These are phyloP conservation scores for Morinoia aosen DNA, from an alignment of 2,888 invertebrate genomes.

Conservation along the genomic window DNA sequence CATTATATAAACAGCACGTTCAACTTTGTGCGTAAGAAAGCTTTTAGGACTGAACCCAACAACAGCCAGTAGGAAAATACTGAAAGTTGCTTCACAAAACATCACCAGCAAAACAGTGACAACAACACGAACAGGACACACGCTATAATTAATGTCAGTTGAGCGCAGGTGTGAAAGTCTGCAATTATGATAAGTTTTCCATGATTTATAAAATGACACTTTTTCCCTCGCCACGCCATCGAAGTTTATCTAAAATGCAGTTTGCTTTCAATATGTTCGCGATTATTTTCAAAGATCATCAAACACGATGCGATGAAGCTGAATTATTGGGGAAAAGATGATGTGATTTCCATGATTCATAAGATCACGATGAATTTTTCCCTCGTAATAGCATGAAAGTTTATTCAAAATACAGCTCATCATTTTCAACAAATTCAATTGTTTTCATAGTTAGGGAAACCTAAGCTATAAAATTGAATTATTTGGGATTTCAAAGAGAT, in stretches of 20 bases:
- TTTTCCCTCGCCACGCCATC: background rate
- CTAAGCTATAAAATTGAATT: background rate
- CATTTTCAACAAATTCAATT: too few relatives aligned
- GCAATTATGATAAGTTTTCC: background rate
- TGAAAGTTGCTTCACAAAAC: background rate
- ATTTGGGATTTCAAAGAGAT: background rate
- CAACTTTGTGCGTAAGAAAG: background rate
- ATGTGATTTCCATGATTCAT: background rate
- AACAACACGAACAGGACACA: background rate
- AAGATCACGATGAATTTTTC: background rate
- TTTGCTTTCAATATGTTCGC: background rate
- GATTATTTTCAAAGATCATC: background rate
- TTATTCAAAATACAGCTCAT: background rate
- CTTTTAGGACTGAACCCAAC: background rate
- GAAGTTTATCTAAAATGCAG: background rate
- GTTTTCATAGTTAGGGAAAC: background rate
- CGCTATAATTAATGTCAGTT: too few relatives aligned
- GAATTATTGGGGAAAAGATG: background rate
- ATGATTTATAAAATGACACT: background rate
- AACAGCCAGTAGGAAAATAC: background rate
- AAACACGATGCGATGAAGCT: background rate
- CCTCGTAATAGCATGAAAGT: background rate
- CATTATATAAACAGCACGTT: background rate
- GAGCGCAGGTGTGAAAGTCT: background rate
- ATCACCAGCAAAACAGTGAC: background rate